Conservation (phyloP, 2,797 vertebrate species). For the Macropus fuliginosus region DNA sequence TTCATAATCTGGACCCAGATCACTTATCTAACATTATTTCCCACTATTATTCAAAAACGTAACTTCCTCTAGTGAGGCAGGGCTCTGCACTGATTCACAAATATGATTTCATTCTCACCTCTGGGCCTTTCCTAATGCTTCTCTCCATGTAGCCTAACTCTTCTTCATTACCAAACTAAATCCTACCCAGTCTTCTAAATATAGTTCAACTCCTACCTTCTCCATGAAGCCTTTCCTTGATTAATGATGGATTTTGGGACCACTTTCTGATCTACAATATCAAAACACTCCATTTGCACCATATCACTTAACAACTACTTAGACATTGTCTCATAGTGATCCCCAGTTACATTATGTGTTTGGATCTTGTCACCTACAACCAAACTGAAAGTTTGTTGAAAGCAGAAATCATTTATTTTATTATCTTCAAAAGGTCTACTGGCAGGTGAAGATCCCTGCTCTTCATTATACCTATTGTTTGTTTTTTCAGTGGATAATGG, state of each 20-base stretch:
- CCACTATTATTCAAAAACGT: background rate
- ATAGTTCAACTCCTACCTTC: background rate
- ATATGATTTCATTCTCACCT: background rate
- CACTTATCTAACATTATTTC: background rate
- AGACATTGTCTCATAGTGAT: background rate
- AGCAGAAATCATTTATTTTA: background rate
- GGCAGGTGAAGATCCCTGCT: background rate
- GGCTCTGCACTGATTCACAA: background rate
- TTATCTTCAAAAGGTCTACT: background rate
- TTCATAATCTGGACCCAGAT: background rate
- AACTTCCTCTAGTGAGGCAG: background rate
- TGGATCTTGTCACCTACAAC: background rate
- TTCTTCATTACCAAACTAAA: background rate
- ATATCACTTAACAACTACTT: background rate
- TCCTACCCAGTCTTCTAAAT: background rate
- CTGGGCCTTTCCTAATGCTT: background rate
- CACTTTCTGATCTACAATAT: background rate
- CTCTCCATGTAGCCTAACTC: background rate
- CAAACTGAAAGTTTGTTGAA: background rate
- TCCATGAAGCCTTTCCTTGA: background rate
- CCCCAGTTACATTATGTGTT: background rate
- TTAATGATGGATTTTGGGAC: background rate
- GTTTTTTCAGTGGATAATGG: background rate
- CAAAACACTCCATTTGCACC: background rate
- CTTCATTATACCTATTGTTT: background rate